Conservation (phyloP, 92 coral and sea anemone genomes). For the Anthopleura xanthogrammica region DNA sequence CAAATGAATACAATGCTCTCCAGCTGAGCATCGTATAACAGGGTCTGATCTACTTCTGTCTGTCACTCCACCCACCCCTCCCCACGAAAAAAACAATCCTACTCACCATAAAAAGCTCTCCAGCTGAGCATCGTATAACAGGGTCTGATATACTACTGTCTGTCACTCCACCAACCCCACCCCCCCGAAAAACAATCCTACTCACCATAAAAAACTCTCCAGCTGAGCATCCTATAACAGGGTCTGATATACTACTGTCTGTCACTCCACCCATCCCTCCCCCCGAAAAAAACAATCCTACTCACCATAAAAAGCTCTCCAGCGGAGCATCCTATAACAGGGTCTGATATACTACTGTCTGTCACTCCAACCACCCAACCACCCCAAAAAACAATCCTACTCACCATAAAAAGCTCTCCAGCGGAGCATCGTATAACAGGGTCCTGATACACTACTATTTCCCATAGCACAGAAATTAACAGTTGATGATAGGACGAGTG, state of each 20-base stretch:
- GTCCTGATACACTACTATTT: constrained; percentile 80
- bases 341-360: constrained; percentile 74
- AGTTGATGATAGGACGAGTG: constrained; percentile 74
- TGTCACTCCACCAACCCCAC: constrained; percentile 66
- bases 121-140: constrained; percentile 80
- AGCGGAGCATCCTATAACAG: constrained; percentile 81
- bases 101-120: constrained; percentile 65
- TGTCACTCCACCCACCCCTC: constrained; percentile 66
- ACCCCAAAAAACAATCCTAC: neutral
- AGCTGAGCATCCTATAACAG: constrained; percentile 78
- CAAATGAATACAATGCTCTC: constrained; percentile 73
- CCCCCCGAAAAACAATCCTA: neutral
- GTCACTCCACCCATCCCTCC: constrained; percentile 61
- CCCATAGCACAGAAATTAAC: constrained; percentile 89
- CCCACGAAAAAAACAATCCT: neutral
- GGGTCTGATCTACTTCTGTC: constrained; percentile 80
- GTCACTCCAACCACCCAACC: constrained; percentile 73
- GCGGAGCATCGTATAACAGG: constrained; percentile 85
- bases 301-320: constrained; percentile 72
- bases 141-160: constrained; percentile 75
- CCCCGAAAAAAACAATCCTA: neutral
- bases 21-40: constrained; percentile 82
- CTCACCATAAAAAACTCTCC: constrained; percentile 72
- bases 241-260: constrained; percentile 74
- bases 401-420: constrained; percentile 71